phyloP scores from a whole-genome alignment of 2,888 invertebrate genomes.

The Diabrotica balteata region DNA sequence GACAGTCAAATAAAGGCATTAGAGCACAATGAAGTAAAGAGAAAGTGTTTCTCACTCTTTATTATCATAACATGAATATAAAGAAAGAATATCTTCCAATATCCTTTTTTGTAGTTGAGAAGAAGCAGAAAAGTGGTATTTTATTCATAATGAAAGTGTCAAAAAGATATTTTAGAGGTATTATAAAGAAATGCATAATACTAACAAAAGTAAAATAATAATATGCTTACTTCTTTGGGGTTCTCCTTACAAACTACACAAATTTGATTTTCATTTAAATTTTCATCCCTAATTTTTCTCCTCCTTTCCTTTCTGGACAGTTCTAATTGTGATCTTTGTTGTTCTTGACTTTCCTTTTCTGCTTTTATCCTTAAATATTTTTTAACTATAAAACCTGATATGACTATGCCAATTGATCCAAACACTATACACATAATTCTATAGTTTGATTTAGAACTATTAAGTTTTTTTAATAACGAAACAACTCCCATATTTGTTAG shows the following conservation, averaged over 20 bases:
- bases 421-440: conserved; percentile 65
- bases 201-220: too few relatives aligned
- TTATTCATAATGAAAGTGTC: too few relatives aligned
- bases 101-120: too few relatives aligned
- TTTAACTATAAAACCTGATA: conserved; percentile 62
- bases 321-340: conserved; percentile 69
- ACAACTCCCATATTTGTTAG: conserved; percentile 81
- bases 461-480: conserved; percentile 75
- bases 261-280: conserved; percentile 70
- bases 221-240: conserved; percentile 73
- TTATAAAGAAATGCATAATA: too few relatives aligned
- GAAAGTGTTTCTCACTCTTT: too few relatives aligned
- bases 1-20: too few relatives aligned
- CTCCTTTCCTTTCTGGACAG: conserved; percentile 72
- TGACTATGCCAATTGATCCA: conserved; percentile 64
- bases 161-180: too few relatives aligned
- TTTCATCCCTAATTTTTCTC: conserved; percentile 68
- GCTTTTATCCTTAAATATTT: conserved; percentile 63
- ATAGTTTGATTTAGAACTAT: conserved; percentile 73
- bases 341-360: conserved; percentile 65
- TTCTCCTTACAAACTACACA: conserved; percentile 88
- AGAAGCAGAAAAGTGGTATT: too few relatives aligned
- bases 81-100: too few relatives aligned
- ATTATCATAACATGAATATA: too few relatives aligned
- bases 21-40: too few relatives aligned